Conservation (phyloP, 1,140 invertebrate genomes). For the Danaus melanippus region DNA sequence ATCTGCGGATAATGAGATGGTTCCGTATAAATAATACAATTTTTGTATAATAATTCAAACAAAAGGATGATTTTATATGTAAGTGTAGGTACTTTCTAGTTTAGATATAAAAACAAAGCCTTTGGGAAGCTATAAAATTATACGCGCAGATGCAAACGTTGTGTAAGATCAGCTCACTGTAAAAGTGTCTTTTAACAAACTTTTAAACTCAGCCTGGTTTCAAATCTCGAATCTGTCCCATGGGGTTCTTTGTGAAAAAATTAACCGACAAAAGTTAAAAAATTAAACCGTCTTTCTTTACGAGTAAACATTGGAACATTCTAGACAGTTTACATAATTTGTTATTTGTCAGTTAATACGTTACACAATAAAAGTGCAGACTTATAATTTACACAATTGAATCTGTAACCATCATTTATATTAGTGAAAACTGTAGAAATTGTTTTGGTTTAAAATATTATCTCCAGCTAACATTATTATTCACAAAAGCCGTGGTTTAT, state of each 20-base stretch:
- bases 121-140: constrained; percentile 57
- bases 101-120: constrained; percentile 23
- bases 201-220: constrained; percentile 54
- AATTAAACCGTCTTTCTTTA: constrained; percentile 54
- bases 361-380: too few relatives aligned
- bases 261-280: constrained; percentile 59
- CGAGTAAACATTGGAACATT: constrained; percentile 43
- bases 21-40: too few relatives aligned
- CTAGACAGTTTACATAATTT: too few relatives aligned
- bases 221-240: constrained; percentile 59
- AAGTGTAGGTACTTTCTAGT: constrained; percentile 7
- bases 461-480: constrained; percentile 22
- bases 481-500: constrained; percentile 39
- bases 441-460: too few relatives aligned
- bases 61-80: constrained; percentile 2
- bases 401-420: too few relatives aligned
- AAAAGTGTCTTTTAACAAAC: constrained; percentile 65
- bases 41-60: neutral
- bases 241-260: constrained; percentile 54
- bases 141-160: constrained; percentile 42
- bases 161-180: constrained; percentile 63
- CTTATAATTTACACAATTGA: too few relatives aligned
- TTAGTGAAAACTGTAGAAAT: too few relatives aligned
- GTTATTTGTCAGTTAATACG: too few relatives aligned
- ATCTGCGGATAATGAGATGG: neutral